Percentiles rank a stretch among this genome's conserved stretches.
These are phyloP conservation scores for Perdita meconis DNA, from an alignment of 2,888 invertebrate species.

Conservation along the genomic window DNA sequence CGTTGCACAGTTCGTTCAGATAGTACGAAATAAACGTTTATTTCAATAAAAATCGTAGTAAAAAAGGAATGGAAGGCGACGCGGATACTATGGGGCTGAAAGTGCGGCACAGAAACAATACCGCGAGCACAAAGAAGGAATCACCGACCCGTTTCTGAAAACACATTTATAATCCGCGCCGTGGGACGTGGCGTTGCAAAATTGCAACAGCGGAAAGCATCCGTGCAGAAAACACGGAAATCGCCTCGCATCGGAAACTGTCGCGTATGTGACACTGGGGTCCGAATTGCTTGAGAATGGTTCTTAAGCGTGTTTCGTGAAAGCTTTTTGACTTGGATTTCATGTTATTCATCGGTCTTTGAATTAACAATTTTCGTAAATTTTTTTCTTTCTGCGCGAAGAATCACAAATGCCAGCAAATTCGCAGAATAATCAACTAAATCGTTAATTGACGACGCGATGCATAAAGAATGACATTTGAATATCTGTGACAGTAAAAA, in stretches of 20 bases:
- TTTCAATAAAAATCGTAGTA: slow-evolving; percentile 13
- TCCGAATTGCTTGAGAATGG: slow-evolving; percentile 39
- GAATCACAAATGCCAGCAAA: too few relatives aligned
- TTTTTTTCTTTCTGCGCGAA: background rate
- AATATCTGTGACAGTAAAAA: too few relatives aligned
- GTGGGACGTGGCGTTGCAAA: slow-evolving; percentile 45
- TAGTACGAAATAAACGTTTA: background rate
- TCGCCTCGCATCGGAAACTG: slow-evolving; percentile 46
- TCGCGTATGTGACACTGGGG: slow-evolving; percentile 48
- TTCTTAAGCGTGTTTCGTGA: slow-evolving; percentile 47
- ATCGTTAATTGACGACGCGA: too few relatives aligned
- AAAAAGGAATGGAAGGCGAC: background rate
- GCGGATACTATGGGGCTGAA: background rate
- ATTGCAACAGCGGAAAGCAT: slow-evolving; percentile 53
- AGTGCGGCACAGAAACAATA: slow-evolving; percentile 32
- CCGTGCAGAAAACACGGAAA: slow-evolving; percentile 63
- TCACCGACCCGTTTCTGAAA: slow-evolving; percentile 30
- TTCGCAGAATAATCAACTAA: too few relatives aligned
- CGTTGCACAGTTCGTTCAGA: background rate
- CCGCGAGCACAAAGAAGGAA: slow-evolving; percentile 18
- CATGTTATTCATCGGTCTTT: background rate
- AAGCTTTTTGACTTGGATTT: slow-evolving; percentile 38
- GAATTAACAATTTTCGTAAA: background rate
- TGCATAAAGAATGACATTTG: too few relatives aligned
- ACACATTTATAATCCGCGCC: slow-evolving; percentile 50